Evolutionary conservation across 1,140 invertebrate species (phyloP), one percentile per base, ranked within the genome.

Genomic region (Melanaphis sacchari): DNA sequence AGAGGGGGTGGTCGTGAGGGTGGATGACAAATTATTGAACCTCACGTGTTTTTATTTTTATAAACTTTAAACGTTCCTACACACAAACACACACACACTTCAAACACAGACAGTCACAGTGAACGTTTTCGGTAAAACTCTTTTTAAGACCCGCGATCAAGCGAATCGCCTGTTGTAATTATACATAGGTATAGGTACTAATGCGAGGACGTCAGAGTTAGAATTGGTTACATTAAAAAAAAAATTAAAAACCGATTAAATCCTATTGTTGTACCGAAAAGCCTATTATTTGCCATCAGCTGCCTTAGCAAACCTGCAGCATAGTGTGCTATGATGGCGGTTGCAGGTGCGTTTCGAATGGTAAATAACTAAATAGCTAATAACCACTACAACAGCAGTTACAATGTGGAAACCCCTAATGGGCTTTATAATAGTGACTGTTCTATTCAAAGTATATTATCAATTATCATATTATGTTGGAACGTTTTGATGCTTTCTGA

Each of bases 181-280:
- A 38, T 81, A 81, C 36, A 81, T 81, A 81, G 76, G 21, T n/a
- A n/a, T 66, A 66, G 59, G 9, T 66, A 66, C 31, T 66, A 66
- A n/a, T 66, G 59, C 59, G 59, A 84, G 82, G 21, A 41, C 9
- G 82, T 85, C 3, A 87, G 15, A 87, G 21, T 5, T 87, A 46
- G 31, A 87, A 87, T 46, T 46, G 31, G 41, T n/a, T 18, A n/a
- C 31, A 87, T 31, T 7, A 87, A 87, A 46, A 46, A n/a, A 84
- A 84, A 40, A 84, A 24, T 40, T 41, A 84, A 84, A 87, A 43
- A 46, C 26, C 41, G 41, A 87, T 87, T 87, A 87, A 87, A 87
- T 87, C 85, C 85, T 87, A 46, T 87, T 87, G 85, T 87, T 87
- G 15, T 31, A 87, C 31, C 43, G 84, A 87, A 87, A 87, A 87